Evolutionary conservation across 2,113 vertebrate species (phyloP).

Genomic region (Tricholaema leucomelas): DNA sequence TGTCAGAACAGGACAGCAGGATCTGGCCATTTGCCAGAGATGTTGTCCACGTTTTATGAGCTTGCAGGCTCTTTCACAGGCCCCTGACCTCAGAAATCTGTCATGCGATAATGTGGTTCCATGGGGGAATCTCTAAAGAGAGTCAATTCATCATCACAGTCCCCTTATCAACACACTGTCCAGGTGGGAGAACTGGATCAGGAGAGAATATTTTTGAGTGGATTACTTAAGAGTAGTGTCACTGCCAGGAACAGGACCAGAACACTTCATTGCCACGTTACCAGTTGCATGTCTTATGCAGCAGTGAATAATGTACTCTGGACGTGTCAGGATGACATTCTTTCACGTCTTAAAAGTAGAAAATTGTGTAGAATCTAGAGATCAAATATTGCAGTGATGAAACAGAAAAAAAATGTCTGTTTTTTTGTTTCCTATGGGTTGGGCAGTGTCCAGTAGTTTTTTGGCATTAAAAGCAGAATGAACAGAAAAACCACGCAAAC

Average conservation of each 20-base stretch:
- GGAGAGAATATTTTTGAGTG: not conserved
- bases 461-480: not conserved
- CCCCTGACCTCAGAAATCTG: not conserved
- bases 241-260: not conserved
- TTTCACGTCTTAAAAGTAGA: not conserved
- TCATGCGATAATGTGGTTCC: not conserved
- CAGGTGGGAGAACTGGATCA: not conserved
- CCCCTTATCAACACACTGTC: not conserved
- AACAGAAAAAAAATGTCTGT: not conserved
- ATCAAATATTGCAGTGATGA: not conserved
- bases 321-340: not conserved
- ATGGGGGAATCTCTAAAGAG: not conserved
- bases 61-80: not conserved
- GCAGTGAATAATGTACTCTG: not conserved
- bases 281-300: not conserved
- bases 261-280: slow-evolving; percentile 19
- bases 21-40: slow-evolving; percentile 5
- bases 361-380: not conserved
- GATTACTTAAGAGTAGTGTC: not conserved
- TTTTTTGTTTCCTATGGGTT: not conserved
- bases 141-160: not conserved
- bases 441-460: not conserved
- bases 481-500: not conserved
- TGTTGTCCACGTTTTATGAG: not conserved
- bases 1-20: not conserved